Conservation (phyloP, 2,113 vertebrate genomes). For the Triplophysa tibetana region DNA sequence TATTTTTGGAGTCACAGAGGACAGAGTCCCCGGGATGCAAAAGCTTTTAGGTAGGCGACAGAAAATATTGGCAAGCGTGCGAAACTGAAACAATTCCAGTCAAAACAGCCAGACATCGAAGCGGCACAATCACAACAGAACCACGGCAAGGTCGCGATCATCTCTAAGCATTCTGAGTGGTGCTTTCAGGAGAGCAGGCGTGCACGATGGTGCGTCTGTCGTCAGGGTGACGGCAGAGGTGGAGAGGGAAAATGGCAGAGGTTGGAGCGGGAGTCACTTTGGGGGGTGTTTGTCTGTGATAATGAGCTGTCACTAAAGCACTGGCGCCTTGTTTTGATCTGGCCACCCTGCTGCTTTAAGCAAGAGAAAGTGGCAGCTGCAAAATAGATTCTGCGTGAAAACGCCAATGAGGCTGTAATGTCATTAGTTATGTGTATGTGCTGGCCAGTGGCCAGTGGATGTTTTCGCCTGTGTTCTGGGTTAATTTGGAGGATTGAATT, state of each 20-base stretch:
- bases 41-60: constrained; percentile 6
- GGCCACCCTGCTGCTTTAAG: constrained; percentile 33
- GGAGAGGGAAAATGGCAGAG: constrained; percentile 28
- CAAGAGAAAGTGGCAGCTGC: constrained; percentile 48
- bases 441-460: neutral
- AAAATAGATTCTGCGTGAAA: constrained; percentile 39
- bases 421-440: constrained; percentile 30
- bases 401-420: constrained; percentile 41
- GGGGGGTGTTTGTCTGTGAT: constrained; percentile 53
- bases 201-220: neutral
- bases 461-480: neutral
- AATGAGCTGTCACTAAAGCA: constrained; percentile 52
- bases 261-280: constrained; percentile 41
- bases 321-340: constrained; percentile 45
- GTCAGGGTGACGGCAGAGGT: constrained; percentile 18
- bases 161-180: neutral
- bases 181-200: neutral
- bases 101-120: constrained; percentile 31
- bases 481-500: neutral
- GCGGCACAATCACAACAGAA: constrained; percentile 16
- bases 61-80: constrained; percentile 8
- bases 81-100: constrained; percentile 43
- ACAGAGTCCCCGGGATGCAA: constrained; percentile 14
- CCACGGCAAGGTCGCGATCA: constrained; percentile 12
- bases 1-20: constrained; percentile 25